Evolutionary conservation across 2,113 vertebrate species (phyloP), one percentile per base, ranked within the genome.

Genomic region (Megaceryle maxima): DNA sequence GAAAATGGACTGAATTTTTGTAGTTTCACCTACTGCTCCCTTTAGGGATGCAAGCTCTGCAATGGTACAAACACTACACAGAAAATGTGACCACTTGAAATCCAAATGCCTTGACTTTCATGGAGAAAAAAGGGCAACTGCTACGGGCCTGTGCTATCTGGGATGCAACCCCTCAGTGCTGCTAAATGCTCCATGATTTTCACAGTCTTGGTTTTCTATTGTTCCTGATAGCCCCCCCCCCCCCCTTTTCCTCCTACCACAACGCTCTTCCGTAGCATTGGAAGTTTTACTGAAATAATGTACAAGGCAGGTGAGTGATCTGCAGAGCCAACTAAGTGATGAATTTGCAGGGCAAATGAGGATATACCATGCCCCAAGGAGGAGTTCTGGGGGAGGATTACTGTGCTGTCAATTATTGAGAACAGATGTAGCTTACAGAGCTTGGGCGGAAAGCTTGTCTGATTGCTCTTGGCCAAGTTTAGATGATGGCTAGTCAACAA

Each of bases 401-500:
- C 43, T 80, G 53, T n/a, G 41, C 21, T 93, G 90, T 92, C 88
- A 93, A 66, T 88, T 94, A 94, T 3, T 56, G 86, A 87, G 73
- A 97, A 88, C 86, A 96, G 92, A 97, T 95, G 90, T 18, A 94
- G 88, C 80, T 90, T 67, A 63, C 1, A 56, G 72, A 94, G 92
- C 68, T 84, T 75, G 88, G 92, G 68, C 8, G 1, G 68, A 92
- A 87, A 93, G 80, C 88, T 96, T 88, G 72, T 93, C 83, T 96
- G 88, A 93, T 92, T 78, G 92, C 87, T 94, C 73, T 50, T 93
- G 90, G 90, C 88, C 90, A 93, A 95, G 83, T 82, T 93, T 63
- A 94, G 56, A 92, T 75, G 94, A 93, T 87, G 94, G 79, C 86
- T 78, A 96, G 93, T 96, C 94, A 97, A 94, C 90, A 92, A 97